phyloP scores from a whole-genome alignment of 2,113 vertebrate genomes.

The Stegastes partitus region DNA sequence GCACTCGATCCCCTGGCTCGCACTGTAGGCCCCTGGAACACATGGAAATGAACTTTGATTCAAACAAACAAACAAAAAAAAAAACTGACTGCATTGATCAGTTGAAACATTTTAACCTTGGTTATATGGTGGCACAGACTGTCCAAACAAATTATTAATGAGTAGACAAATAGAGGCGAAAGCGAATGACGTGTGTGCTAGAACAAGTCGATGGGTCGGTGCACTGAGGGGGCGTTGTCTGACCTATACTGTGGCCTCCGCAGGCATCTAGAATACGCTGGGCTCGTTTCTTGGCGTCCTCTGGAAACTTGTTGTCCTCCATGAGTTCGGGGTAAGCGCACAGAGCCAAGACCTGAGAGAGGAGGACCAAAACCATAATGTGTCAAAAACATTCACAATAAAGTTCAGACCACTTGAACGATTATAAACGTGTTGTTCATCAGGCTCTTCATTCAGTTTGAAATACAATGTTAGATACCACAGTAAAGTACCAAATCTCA shows the following conservation, averaged over 20 bases:
- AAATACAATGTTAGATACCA: too few relatives aligned
- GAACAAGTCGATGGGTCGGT: neutral
- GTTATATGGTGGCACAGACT: neutral
- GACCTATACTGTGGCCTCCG: slow-evolving; percentile 89
- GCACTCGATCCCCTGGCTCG: slow-evolving; percentile 89
- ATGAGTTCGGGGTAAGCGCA: slow-evolving; percentile 89
- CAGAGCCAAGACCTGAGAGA: slow-evolving; percentile 83
- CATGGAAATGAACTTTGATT: slow-evolving; percentile 41
- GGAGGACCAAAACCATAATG: neutral
- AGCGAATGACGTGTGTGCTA: neutral
- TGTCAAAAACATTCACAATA: neutral
- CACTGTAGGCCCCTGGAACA: slow-evolving; percentile 88
- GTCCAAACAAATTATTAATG: slow-evolving; percentile 46
- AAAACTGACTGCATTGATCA: neutral
- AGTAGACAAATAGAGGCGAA: slow-evolving; percentile 3
- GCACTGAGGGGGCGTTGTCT: slow-evolving; percentile 41
- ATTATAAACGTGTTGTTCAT: too few relatives aligned
- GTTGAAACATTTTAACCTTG: neutral
- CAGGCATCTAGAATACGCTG: slow-evolving; percentile 85
- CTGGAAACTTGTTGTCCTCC: slow-evolving; percentile 84
- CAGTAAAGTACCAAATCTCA: too few relatives aligned
- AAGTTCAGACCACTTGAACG: too few relatives aligned
- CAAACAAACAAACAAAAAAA: neutral
- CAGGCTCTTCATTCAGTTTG: too few relatives aligned
- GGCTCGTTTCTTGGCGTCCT: slow-evolving; percentile 87